phyloP scores from a whole-genome alignment of 2,888 invertebrate species.

The Strigamia transsilvanica region DNA sequence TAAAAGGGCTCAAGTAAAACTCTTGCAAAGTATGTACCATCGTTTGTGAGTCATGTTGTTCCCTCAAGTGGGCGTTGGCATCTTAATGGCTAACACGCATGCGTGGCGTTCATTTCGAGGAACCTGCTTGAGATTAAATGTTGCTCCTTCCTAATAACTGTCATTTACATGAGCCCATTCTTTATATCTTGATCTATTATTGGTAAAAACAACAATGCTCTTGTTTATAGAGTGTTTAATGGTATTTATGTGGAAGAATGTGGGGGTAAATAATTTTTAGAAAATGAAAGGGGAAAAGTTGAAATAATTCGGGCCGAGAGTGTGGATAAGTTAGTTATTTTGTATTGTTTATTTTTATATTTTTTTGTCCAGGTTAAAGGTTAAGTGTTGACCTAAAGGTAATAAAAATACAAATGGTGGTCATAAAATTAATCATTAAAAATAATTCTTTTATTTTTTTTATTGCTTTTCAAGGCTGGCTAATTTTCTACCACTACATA shows the following conservation, averaged over 20 bases:
- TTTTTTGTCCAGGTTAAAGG: slow-evolving; percentile 37
- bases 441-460: slow-evolving; percentile 47
- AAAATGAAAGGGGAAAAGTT: neutral
- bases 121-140: slow-evolving; percentile 45
- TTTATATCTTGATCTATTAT: slow-evolving; percentile 42
- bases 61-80: slow-evolving; percentile 39
- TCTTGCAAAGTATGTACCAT: neutral
- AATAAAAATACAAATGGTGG: slow-evolving; percentile 45
- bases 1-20: neutral
- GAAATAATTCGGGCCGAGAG: slow-evolving; percentile 3
- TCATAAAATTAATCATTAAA: slow-evolving; percentile 47
- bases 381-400: slow-evolving; percentile 40
- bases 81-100: slow-evolving; percentile 32
- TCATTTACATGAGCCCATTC: slow-evolving; percentile 40
- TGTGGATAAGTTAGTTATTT: slow-evolving; percentile 22
- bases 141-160: slow-evolving; percentile 41
- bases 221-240: slow-evolving; percentile 45
- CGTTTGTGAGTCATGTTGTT: slow-evolving; percentile 24
- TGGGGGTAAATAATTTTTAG: slow-evolving; percentile 16
- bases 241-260: slow-evolving; percentile 21
- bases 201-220: slow-evolving; percentile 44
- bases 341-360: slow-evolving; percentile 38
- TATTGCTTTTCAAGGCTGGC: slow-evolving; percentile 17
- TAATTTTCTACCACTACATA: slow-evolving; percentile 40
- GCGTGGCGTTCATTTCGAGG: slow-evolving; percentile 46